Evolutionary conservation across 2,797 vertebrate species (phyloP), one percentile per base, ranked within the genome.

Genomic region (Pipistrellus pygmaeus): DNA sequence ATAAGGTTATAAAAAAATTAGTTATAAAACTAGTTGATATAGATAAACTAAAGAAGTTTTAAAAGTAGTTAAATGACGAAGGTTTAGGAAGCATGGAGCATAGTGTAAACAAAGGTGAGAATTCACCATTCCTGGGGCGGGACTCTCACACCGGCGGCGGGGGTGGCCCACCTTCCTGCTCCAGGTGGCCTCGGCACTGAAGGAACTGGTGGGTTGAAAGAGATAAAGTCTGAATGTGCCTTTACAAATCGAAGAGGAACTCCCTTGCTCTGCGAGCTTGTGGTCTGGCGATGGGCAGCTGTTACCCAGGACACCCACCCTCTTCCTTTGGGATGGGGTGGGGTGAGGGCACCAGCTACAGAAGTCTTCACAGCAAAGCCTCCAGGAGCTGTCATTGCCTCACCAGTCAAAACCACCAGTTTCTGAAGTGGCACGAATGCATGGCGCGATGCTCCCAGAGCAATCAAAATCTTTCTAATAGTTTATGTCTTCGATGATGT

Each of bases 61-160:
- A 20, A 60, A 80, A 60, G 57, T 25, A 23, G 48, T 62, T 69
- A 83, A 46, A 48, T 44, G 69, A 38, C 57, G 38, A 23, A 51
- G 27, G 46, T 21, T 44, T 48, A 30, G 44, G 41, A 55, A 55
- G 64, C 32, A 3, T 46, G 48, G 48, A 46, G 20, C 30, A 6
- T 17, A 30, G 41, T 17, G 6, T 62, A 62, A 64, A 80, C 15
- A 11, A 77, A 32, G 44, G 57, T 41, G n/a, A 62, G 82, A 27
- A 68, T 17, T 83, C 17, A 3, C n/a, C 25, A 78, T n/a, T 8
- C 17, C n/a, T 13, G 17, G 8, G 51, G 9, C 9, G 8, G 62
- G 18, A 18, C 1, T 12, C 9, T 3, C 6, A 1, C 8, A 14
- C 3, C 2, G 5, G 35, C 15, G 9, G 5, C 0, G 4, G 20